These are phyloP conservation scores for Myodes glareolus DNA, from an alignment of 2,113 vertebrate genomes.

Conservation along the genomic window DNA sequence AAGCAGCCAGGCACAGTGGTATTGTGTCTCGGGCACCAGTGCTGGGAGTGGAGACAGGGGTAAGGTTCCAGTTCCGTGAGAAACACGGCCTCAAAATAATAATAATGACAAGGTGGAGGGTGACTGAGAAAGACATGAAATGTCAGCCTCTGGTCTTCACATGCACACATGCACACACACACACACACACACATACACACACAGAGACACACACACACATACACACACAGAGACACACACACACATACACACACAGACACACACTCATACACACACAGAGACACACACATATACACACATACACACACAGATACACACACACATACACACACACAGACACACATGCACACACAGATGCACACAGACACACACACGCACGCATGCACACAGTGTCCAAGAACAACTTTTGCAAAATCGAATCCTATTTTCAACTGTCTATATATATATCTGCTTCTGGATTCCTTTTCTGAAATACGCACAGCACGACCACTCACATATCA, in stretches of 20 bases:
- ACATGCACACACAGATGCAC: neutral
- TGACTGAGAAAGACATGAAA: neutral
- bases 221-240: rapidly evolving
- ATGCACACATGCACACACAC: no score
- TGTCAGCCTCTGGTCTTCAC: neutral
- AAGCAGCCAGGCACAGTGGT: neutral
- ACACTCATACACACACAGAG: neutral
- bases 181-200: rapidly evolving
- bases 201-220: neutral
- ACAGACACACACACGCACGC: neutral
- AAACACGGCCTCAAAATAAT: neutral
- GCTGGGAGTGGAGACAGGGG: neutral
- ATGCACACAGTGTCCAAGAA: neutral
- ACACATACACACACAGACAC: neutral
- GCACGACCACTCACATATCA: neutral
- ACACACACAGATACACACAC: neutral
- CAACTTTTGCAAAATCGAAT: neutral
- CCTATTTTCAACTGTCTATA: neutral
- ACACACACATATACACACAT: neutral
- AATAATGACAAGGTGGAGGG: neutral
- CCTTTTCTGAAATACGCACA: neutral
- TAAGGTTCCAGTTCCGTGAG: neutral
- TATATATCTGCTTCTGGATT: neutral
- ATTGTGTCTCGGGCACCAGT: neutral
- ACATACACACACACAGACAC: neutral